A percentile compares a stretch with the other conserved stretches of the same genome.
phyloP scores from a whole-genome alignment of 2,888 invertebrate genomes.

The Ectropis crepuscularia region DNA sequence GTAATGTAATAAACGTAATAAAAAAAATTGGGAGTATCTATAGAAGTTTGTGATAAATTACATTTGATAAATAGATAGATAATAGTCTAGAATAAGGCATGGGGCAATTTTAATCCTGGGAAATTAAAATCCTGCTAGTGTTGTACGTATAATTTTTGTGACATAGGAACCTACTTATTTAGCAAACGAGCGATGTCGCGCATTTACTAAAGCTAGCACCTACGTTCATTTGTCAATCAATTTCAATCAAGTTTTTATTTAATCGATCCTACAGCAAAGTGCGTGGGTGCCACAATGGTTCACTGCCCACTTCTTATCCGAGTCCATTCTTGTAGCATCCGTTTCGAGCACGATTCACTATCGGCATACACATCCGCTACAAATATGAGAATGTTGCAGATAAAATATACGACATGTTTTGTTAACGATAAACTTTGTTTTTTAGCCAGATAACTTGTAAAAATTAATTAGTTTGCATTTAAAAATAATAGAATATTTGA shows the following conservation, averaged over 20 bases:
- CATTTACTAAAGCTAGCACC: neutral
- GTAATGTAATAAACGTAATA: too few relatives aligned
- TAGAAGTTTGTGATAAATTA: too few relatives aligned
- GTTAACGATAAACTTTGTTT: slow-evolving; percentile 33
- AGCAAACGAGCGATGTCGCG: neutral
- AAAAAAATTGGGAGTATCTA: too few relatives aligned
- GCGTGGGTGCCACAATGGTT: slow-evolving; percentile 54
- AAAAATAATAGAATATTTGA: neutral
- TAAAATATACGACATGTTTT: slow-evolving; percentile 33
- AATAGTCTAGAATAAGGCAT: too few relatives aligned
- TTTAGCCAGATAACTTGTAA: slow-evolving; percentile 4
- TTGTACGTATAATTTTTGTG: neutral
- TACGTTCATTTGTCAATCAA: neutral
- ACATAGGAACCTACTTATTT: neutral
- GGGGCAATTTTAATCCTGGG: too few relatives aligned
- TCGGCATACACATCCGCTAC: slow-evolving; percentile 72
- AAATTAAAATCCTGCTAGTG: too few relatives aligned
- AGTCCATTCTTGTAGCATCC: slow-evolving; percentile 66
- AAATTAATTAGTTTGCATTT: too few relatives aligned
- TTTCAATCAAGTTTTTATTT: slow-evolving; percentile 6
- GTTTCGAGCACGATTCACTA: slow-evolving; percentile 54
- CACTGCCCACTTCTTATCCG: slow-evolving; percentile 73
- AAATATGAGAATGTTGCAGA: slow-evolving; percentile 47
- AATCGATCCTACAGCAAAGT: slow-evolving; percentile 9
- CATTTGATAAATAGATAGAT: too few relatives aligned